Evolutionary conservation across 1,140 invertebrate species (phyloP), one percentile per base, ranked within the genome.

Genomic region (Matsumurasca onukii): DNA sequence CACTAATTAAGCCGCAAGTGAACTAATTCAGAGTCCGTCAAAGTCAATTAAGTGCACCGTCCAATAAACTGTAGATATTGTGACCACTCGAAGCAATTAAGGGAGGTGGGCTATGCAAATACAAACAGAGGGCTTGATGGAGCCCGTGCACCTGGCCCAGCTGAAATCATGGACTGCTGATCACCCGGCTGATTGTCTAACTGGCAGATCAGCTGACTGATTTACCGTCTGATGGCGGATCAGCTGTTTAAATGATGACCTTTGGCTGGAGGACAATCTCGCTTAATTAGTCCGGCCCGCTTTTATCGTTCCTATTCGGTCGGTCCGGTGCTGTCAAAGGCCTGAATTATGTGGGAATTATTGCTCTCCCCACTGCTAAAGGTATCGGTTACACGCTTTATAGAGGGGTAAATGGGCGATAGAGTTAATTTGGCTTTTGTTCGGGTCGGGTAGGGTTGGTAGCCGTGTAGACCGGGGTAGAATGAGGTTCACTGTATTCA

Each of bases 71-170:
- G 34, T 39, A 39, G 34, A 39, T 39, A 39, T 39, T 39, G 34
- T 39, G 34, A 39, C 34, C 34, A 39, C 5, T 39, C 5, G 34
- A 9, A 17, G 34, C 34, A 39, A 39, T 39, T 39, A 39, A 39
- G 34, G 17, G 34, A 39, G n/a, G n/a, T n/a, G n/a, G 34, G 34
- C 34, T 59, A 59, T 59, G 55, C 55, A 59, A 59, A 59, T 59
- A 59, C 9, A 2, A 13, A 59, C 55, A 24, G 49, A 5, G 17
- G 34, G 34, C 5, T 5, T 5, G 5, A 5, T 5, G 17, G 34
- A 39, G 34, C 5, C 5, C 5, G 34, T 9, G 30, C 55, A 59
- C 55, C 55, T 59, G 55, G 55, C 5, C 22, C 55, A 59, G 55
- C 55, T 59, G 55, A 59, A 59, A 59, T 59, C 55, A 27, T 59